phyloP scores from a whole-genome alignment of 2,113 vertebrate species.

The Muntiacus muntjak region DNA sequence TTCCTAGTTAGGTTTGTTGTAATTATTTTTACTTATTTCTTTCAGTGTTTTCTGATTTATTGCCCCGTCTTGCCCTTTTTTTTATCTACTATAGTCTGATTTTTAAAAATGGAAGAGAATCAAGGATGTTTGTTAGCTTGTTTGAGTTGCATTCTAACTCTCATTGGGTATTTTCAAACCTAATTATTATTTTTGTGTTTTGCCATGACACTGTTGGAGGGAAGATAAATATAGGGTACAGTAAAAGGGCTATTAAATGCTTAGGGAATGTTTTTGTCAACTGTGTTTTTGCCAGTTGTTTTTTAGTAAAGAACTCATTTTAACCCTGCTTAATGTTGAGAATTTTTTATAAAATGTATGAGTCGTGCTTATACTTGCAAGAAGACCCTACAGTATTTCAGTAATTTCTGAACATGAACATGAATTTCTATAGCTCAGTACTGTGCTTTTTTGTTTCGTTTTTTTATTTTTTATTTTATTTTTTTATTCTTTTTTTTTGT shows the following conservation, averaged over 20 bases:
- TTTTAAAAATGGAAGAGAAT: not conserved
- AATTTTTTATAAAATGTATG: not conserved
- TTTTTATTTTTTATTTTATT: not conserved
- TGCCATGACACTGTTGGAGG: not conserved
- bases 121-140: not conserved
- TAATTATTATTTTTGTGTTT: constrained; percentile 30
- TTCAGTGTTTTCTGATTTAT: not conserved
- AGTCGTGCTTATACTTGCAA: not conserved
- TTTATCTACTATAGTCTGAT: not conserved
- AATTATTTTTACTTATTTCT: constrained; percentile 35
- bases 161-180: not conserved
- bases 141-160: not conserved
- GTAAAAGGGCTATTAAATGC: not conserved
- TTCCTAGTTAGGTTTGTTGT: constrained; percentile 13
- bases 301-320: constrained; percentile 6
- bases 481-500: not conserved
- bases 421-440: not conserved
- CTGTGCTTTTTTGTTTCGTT: not conserved
- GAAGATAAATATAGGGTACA: not conserved
- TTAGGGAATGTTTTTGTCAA: constrained; percentile 9
- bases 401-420: not conserved
- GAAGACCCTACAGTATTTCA: not conserved
- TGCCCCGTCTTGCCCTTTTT: not conserved
- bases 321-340: not conserved
- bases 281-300: not conserved